Evolutionary conservation across 2,113 vertebrate species (phyloP).

Genomic region (Gobio gobio): DNA sequence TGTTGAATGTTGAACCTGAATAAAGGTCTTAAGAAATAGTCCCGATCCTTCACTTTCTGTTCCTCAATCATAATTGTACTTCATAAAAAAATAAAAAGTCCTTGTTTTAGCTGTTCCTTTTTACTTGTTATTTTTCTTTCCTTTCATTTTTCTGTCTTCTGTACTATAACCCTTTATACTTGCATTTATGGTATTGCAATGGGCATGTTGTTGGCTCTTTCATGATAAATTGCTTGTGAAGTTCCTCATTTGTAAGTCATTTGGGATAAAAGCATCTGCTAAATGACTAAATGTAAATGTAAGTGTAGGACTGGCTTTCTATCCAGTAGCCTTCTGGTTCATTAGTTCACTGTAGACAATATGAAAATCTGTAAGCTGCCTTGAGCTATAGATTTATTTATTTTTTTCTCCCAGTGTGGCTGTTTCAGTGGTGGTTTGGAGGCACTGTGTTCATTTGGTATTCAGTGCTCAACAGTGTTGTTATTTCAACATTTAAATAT

Average conservation of each 20-base stretch:
- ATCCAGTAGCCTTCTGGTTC: constrained; percentile 9
- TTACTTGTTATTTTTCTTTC: background rate
- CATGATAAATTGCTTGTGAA: constrained; percentile 23
- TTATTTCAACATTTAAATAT: background rate
- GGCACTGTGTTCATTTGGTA: background rate
- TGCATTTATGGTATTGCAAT: background rate
- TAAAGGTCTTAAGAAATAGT: background rate
- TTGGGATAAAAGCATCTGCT: constrained; percentile 15
- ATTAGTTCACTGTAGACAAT: constrained; percentile 23
- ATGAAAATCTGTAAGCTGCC: constrained; percentile 13
- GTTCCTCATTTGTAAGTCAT: background rate
- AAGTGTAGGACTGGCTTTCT: background rate
- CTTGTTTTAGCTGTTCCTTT: background rate
- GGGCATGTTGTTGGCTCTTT: background rate
- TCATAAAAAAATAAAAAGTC: background rate
- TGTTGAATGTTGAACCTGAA: background rate
- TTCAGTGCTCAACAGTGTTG: background rate
- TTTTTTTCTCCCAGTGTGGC: background rate
- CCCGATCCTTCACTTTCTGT: background rate
- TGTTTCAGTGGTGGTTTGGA: background rate
- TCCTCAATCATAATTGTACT: background rate
- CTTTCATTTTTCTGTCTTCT: background rate
- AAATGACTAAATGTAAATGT: constrained; percentile 17
- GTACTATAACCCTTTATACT: background rate
- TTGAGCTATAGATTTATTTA: background rate